These are phyloP conservation scores for Sclerodermus sp. DNA, from an alignment of 2,888 invertebrate species.

Conservation along the genomic window DNA sequence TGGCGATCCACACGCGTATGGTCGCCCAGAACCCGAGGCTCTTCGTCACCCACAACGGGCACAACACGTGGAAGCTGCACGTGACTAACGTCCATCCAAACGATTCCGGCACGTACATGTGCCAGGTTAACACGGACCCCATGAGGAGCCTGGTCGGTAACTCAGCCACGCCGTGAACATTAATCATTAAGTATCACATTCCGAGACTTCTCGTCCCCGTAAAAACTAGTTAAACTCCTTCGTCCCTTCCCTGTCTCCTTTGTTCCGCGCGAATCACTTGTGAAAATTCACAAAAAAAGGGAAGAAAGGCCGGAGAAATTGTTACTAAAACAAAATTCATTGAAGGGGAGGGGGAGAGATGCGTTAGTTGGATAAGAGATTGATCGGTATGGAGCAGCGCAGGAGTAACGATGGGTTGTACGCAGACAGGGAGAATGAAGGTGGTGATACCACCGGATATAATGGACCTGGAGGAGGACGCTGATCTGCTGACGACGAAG, in stretches of 20 bases:
- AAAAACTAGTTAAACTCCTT: too few relatives aligned
- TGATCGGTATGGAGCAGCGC: too few relatives aligned
- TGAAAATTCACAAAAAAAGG: too few relatives aligned
- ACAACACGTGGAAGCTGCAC: conserved; percentile 91
- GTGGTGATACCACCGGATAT: conserved; percentile 89
- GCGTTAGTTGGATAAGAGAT: too few relatives aligned
- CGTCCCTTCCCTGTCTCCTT: too few relatives aligned
- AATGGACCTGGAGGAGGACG: conserved; percentile 65
- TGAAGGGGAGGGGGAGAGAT: too few relatives aligned
- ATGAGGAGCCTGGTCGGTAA: conserved; percentile 81
- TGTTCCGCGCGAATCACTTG: too few relatives aligned
- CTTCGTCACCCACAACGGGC: conserved; percentile 87
- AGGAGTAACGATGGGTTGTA: conserved; percentile 15
- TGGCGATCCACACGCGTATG: conserved; percentile 88
- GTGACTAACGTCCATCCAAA: conserved; percentile 87
- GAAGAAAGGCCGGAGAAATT: too few relatives aligned
- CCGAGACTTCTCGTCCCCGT: too few relatives aligned
- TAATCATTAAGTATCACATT: too few relatives aligned
- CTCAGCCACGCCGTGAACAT: too few relatives aligned
- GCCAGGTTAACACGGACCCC: conserved; percentile 90
- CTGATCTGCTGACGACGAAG: conserved; percentile 75
- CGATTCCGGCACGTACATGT: conserved; percentile 93
- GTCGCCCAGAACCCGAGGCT: conserved; percentile 84
- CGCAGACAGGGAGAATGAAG: conserved; percentile 80
- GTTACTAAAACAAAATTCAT: too few relatives aligned